phyloP scores from a whole-genome alignment of 2,888 invertebrate species.

The Cotesia congregata region DNA sequence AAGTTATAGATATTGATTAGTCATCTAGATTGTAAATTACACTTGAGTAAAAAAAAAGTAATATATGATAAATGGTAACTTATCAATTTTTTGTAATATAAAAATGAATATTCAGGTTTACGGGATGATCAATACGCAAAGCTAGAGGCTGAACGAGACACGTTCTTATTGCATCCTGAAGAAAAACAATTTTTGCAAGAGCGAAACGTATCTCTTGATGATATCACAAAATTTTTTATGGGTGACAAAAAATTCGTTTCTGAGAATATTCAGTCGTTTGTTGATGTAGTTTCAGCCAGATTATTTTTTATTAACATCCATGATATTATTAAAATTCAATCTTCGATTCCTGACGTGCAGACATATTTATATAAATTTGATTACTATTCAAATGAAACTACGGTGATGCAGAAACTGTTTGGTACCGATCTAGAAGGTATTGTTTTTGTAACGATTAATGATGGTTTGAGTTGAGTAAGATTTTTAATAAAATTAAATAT shows the following conservation, averaged over 20 bases:
- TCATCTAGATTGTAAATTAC: too few relatives aligned
- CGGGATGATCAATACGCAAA: neutral
- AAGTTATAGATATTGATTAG: neutral
- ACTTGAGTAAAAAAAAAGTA: too few relatives aligned
- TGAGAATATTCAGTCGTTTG: constrained; percentile 6
- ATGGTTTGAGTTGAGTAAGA: too few relatives aligned
- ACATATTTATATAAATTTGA: constrained; percentile 36
- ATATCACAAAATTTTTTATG: constrained; percentile 23
- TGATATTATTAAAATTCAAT: constrained; percentile 27
- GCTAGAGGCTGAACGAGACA: constrained; percentile 22
- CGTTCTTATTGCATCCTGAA: constrained; percentile 17
- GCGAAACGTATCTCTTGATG: constrained; percentile 13
- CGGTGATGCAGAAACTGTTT: constrained; percentile 12
- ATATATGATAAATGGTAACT: too few relatives aligned
- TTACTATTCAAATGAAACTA: constrained; percentile 12
- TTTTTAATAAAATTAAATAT: too few relatives aligned
- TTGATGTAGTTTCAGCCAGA: constrained; percentile 10
- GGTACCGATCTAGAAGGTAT: constrained; percentile 7
- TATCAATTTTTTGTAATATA: neutral
- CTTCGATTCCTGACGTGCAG: neutral
- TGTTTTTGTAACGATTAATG: neutral
- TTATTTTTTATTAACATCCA: constrained; percentile 29
- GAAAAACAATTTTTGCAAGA: neutral
- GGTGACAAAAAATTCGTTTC: constrained; percentile 17
- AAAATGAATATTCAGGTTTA: constrained; percentile 42